A percentile compares a stretch with the other conserved stretches of the same genome.
phyloP scores from a whole-genome alignment of 2,888 invertebrate species.

The Brenthis ino region DNA sequence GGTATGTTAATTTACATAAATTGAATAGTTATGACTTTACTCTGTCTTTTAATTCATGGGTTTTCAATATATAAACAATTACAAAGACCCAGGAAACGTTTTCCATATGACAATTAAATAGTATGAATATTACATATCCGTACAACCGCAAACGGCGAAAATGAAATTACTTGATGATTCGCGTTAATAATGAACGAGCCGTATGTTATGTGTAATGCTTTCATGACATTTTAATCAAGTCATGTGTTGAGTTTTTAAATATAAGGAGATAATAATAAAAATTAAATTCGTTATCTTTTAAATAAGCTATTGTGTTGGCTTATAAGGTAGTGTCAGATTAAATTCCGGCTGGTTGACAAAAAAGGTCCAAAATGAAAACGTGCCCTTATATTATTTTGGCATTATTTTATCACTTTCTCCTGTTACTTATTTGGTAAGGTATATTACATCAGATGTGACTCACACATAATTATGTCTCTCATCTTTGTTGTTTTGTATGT shows the following conservation, averaged over 20 bases:
- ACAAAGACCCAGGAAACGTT: conserved; percentile 6
- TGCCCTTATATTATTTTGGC: conserved; percentile 28
- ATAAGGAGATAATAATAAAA: conserved; percentile 18
- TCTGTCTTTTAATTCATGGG: not conserved
- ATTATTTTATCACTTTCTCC: conserved; percentile 30
- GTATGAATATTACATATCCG: conserved; percentile 4
- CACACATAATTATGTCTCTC: conserved; percentile 10
- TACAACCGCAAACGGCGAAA: conserved; percentile 23
- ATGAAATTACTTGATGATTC: conserved; percentile 31
- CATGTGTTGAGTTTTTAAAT: conserved; percentile 21
- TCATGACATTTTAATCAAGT: conserved; percentile 36
- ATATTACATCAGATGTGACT: conserved; percentile 27
- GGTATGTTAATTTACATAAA: too few species aligned
- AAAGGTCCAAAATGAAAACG: conserved; percentile 21
- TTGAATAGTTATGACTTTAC: not conserved
- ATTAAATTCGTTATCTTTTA: conserved; percentile 2
- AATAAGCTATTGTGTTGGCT: conserved; percentile 34
- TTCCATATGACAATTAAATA: conserved; percentile 12
- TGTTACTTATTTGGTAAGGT: conserved; percentile 27
- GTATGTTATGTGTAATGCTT: conserved; percentile 28
- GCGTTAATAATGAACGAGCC: conserved; percentile 22
- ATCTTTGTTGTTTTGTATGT: conserved; percentile 6
- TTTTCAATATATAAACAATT: not conserved
- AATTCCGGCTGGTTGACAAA: conserved; percentile 30
- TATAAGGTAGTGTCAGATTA: conserved; percentile 29